Conservation (phyloP, 1,140 invertebrate genomes). For the Brachionus koreanus region DNA sequence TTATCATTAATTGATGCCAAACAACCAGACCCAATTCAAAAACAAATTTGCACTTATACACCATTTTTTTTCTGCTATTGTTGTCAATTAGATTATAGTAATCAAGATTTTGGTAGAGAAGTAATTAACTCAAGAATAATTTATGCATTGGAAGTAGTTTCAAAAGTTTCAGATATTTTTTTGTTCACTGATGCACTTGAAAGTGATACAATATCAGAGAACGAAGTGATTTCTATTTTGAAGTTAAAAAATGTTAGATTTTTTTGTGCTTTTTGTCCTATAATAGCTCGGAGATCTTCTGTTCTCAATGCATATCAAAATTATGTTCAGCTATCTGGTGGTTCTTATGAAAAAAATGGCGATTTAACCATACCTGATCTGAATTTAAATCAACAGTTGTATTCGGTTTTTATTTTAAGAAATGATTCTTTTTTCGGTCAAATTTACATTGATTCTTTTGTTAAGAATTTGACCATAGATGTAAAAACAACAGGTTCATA, state of each 20-base stretch:
- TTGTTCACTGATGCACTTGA: background rate
- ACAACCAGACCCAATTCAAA: background rate
- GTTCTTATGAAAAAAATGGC: background rate
- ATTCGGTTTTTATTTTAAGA: background rate
- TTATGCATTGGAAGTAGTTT: background rate
- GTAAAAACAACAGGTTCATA: background rate
- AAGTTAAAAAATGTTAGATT: background rate
- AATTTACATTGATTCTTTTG: background rate
- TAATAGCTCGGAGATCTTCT: background rate
- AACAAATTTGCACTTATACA: background rate
- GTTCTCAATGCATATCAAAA: background rate
- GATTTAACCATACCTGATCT: background rate
- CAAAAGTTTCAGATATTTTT: background rate
- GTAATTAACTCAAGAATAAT: background rate
- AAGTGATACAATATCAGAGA: background rate
- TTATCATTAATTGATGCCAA: too few species aligned
- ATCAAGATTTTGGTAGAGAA: background rate
- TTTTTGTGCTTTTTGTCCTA: background rate
- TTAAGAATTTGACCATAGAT: background rate
- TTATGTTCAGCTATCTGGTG: background rate
- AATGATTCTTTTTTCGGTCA: background rate
- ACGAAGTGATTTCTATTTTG: background rate
- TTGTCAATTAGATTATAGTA: background rate
- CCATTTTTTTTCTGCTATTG: background rate
- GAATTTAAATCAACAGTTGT: background rate